phyloP scores from a whole-genome alignment of 2,113 vertebrate genomes.

The Opisthocomus hoazin region DNA sequence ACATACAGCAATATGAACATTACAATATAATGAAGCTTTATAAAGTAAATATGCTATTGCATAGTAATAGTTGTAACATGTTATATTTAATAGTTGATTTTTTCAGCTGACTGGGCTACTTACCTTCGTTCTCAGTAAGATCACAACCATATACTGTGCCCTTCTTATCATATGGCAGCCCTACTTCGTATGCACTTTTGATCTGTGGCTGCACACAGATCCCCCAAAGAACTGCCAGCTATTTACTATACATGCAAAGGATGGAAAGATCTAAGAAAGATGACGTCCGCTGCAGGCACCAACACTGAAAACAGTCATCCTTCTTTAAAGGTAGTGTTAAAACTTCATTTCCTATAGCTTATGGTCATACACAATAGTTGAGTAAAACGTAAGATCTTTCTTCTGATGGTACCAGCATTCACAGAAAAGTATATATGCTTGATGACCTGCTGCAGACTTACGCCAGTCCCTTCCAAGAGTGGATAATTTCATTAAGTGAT shows the following conservation, averaged over 20 bases:
- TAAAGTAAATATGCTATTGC: background rate
- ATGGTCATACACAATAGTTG: background rate
- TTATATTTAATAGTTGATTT: background rate
- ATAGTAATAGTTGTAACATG: background rate
- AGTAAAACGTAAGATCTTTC: background rate
- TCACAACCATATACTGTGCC: background rate
- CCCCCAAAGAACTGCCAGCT: background rate
- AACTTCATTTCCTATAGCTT: background rate
- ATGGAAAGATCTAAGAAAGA: background rate
- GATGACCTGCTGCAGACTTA: background rate
- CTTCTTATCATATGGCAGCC: background rate
- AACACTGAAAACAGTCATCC: background rate
- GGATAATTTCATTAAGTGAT: conserved; percentile 53
- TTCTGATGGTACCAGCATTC: background rate
- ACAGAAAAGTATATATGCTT: background rate
- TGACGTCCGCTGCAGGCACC: background rate
- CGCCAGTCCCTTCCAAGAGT: conserved; percentile 5
- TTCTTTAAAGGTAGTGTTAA: background rate
- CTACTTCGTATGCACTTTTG: background rate
- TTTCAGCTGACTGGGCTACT: background rate
- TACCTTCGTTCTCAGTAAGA: background rate
- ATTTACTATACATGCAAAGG: background rate
- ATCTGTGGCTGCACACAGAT: background rate
- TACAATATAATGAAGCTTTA: background rate
- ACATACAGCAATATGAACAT: background rate